phyloP scores from a whole-genome alignment of 2,797 vertebrate species.

The Geotrypetes seraphini region DNA sequence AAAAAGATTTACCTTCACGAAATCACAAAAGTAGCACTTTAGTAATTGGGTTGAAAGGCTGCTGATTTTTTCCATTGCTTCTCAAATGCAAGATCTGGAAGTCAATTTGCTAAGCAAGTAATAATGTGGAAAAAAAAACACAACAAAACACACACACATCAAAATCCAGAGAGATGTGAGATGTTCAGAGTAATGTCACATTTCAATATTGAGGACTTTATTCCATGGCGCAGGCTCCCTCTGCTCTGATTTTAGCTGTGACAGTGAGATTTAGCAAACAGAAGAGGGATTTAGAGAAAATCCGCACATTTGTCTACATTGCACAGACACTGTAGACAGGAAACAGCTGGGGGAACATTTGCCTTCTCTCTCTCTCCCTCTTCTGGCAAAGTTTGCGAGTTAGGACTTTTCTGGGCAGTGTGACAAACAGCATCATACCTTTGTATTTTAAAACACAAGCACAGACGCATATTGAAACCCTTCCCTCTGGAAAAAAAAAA shows the following conservation, averaged over 20 bases:
- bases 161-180: constrained; percentile 84
- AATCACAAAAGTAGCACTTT: constrained; percentile 95
- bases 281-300: constrained; percentile 99
- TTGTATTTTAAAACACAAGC: constrained; percentile 70
- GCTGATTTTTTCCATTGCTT: constrained; percentile 92
- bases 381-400: constrained; percentile 97
- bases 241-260: constrained; percentile 82
- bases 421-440: constrained; percentile 98
- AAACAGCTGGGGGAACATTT: constrained; percentile 98
- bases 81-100: constrained; percentile 89
- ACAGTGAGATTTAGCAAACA: constrained; percentile 98
- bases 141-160: too few species aligned
- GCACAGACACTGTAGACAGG: constrained; percentile 98
- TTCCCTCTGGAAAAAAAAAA: too few species aligned
- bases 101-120: constrained; percentile 97
- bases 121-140: constrained; percentile 92
- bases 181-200: constrained; percentile 95
- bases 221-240: constrained; percentile 98
- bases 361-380: constrained; percentile 83
- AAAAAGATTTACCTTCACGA: constrained; percentile 96
- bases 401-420: constrained; percentile 96
- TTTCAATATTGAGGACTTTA: constrained; percentile 98
- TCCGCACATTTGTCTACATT: constrained; percentile 99
- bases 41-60: constrained; percentile 80
- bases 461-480: constrained; percentile 60